phyloP scores from a whole-genome alignment of 2,888 invertebrate genomes.

The Maniola hyperantus region DNA sequence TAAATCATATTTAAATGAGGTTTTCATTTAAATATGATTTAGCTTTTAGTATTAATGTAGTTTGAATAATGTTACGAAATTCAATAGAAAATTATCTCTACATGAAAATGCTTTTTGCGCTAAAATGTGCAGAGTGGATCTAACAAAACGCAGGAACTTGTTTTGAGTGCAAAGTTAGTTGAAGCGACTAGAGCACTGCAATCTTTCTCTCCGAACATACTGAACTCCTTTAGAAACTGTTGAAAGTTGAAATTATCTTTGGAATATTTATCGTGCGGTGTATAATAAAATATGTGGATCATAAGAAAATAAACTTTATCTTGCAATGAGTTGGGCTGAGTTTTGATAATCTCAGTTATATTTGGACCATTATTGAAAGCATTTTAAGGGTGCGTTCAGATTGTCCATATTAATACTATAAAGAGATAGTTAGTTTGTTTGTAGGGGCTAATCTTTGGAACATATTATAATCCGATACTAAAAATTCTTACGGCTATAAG shows the following conservation, averaged over 20 bases:
- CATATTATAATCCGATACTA: no score
- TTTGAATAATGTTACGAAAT: constrained; percentile 10
- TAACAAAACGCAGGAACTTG: not conserved
- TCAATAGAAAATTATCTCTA: constrained; percentile 12
- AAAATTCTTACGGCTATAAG: no score
- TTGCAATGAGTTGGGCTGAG: no score
- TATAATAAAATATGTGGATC: not conserved
- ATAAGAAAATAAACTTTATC: no score
- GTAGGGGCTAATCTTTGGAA: no score
- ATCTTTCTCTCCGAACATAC: constrained; percentile 8
- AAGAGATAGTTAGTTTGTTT: no score
- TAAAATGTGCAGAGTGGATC: constrained; percentile 9
- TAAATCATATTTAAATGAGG: not conserved
- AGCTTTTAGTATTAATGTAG: constrained; percentile 6
- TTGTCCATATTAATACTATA: no score
- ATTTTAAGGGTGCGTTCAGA: no score
- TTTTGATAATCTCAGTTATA: no score
- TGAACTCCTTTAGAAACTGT: not conserved
- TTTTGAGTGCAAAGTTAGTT: constrained; percentile 19
- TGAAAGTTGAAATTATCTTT: constrained; percentile 8
- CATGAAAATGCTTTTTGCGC: constrained; percentile 17
- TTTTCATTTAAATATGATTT: no score
- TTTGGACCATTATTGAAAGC: no score
- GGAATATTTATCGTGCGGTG: not conserved
- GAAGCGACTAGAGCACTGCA: constrained; percentile 2